Percentiles rank a stretch among this genome's conserved stretches.
Conservation (phyloP, 2,797 vertebrate genomes). For the Gambusia yucatana region DNA sequence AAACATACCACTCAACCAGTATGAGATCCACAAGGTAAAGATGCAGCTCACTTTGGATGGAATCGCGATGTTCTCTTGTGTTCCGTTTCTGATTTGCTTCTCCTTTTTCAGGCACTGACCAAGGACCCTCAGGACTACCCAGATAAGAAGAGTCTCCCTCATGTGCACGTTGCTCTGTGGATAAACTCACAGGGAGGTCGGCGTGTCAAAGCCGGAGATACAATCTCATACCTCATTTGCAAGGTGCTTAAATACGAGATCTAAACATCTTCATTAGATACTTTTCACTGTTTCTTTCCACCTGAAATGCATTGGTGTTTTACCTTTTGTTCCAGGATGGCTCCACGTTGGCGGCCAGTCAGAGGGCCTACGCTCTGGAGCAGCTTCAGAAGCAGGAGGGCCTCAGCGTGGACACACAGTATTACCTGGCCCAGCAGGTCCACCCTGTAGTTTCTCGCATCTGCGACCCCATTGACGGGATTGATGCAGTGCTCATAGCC, state of each 20-base stretch:
- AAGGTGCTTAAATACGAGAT: slow-evolving; percentile 82
- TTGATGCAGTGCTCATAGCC: slow-evolving; percentile 93
- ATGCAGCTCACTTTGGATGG: background rate
- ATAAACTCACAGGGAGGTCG: slow-evolving; percentile 95
- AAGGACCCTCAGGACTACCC: slow-evolving; percentile 99
- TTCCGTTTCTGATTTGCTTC: background rate
- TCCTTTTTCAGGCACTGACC: slow-evolving; percentile 86
- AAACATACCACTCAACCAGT: slow-evolving; percentile 85
- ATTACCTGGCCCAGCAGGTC: slow-evolving; percentile 96
- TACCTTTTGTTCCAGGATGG: slow-evolving; percentile 83
- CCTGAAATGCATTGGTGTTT: background rate
- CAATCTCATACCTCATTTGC: slow-evolving; percentile 94
- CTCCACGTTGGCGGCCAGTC: slow-evolving; percentile 89
- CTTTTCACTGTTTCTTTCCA: background rate
- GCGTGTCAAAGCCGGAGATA: slow-evolving; percentile 95
- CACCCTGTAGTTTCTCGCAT: slow-evolving; percentile 97
- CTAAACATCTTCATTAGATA: background rate
- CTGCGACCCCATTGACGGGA: slow-evolving; percentile 96
- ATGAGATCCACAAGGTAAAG: slow-evolving; percentile 96
- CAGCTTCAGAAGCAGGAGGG: slow-evolving; percentile 94
- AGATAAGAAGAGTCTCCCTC: slow-evolving; percentile 94
- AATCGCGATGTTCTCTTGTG: background rate
- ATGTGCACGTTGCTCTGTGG: slow-evolving; percentile 97
- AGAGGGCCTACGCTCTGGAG: slow-evolving; percentile 93
- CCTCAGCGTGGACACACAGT: slow-evolving; percentile 91